Percentiles rank a stretch among this genome's conserved stretches.
These are phyloP conservation scores for Caenorhabditis sulstoni DNA, from an alignment of 2,888 invertebrate species.

Conservation along the genomic window DNA sequence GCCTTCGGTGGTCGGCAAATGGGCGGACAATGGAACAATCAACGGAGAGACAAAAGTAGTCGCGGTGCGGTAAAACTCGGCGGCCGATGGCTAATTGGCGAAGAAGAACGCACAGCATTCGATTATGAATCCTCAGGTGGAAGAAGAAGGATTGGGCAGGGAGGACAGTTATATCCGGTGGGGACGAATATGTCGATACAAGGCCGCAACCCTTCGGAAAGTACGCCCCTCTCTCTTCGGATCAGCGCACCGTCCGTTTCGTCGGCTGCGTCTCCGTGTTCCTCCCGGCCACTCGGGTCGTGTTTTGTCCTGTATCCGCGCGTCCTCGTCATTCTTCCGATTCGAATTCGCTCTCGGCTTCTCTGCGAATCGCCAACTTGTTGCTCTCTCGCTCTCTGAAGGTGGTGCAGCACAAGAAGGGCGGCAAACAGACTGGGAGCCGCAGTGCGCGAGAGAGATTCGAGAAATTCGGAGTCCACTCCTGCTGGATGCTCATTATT, in stretches of 20 bases:
- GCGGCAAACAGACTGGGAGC: constrained; percentile 54
- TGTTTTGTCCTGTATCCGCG: constrained; percentile 38
- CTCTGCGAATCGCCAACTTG: constrained; percentile 56
- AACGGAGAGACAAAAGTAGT: constrained; percentile 39
- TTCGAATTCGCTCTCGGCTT: constrained; percentile 19
- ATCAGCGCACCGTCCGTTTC: constrained; percentile 28
- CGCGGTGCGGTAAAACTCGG: constrained; percentile 41
- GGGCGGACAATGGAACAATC: constrained; percentile 50
- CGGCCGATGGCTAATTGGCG: constrained; percentile 40
- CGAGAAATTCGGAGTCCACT: constrained; percentile 44
- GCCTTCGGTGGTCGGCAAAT: constrained; percentile 23
- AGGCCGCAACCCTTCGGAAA: constrained; percentile 45
- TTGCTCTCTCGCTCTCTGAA: constrained; percentile 42
- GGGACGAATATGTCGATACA: constrained; percentile 42
- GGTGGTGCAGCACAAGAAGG: constrained; percentile 50
- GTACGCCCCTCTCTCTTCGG: constrained; percentile 29
- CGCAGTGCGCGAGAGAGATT: constrained; percentile 43
- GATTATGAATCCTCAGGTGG: constrained; percentile 43
- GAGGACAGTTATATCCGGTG: constrained; percentile 42
- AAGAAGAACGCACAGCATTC: constrained; percentile 44
- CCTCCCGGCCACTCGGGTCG: constrained; percentile 5
- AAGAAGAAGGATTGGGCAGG: constrained; percentile 1
- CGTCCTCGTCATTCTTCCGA: not conserved
- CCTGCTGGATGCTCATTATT: constrained; percentile 52
- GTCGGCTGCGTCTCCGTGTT: constrained; percentile 37